These are phyloP conservation scores for Dipodomys merriami DNA, from an alignment of 2,113 vertebrate genomes.

Conservation along the genomic window DNA sequence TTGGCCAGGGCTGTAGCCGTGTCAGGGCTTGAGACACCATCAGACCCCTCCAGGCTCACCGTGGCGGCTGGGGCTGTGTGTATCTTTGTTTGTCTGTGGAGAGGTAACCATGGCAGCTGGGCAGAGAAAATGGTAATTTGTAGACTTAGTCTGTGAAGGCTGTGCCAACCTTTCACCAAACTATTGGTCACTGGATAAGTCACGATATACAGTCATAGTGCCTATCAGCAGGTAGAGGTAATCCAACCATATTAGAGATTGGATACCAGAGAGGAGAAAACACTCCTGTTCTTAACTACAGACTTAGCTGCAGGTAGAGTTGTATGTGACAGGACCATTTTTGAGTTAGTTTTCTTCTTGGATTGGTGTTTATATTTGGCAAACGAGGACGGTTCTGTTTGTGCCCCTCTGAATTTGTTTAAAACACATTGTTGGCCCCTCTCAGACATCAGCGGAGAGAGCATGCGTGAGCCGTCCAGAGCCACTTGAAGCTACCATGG, in stretches of 20 bases:
- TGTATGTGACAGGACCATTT: not conserved
- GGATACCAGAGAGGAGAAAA: fast-evolving
- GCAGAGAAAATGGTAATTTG: not conserved
- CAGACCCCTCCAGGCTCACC: no score
- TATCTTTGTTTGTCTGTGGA: not conserved
- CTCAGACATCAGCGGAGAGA: not conserved
- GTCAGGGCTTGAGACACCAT: fast-evolving
- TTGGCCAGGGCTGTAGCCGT: not conserved
- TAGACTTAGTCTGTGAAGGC: not conserved
- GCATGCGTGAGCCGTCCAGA: not conserved
- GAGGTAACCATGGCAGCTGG: not conserved
- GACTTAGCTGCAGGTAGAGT: not conserved
- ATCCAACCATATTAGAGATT: not conserved
- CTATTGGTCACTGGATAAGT: no score
- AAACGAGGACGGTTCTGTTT: not conserved
- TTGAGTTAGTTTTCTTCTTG: not conserved
- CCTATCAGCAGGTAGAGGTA: not conserved
- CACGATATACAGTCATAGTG: not conserved
- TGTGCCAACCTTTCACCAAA: not conserved
- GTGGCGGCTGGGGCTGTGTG: no score
- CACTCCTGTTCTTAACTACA: not conserved
- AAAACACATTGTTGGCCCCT: not conserved
- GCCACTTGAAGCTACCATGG: not conserved
- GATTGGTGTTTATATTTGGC: not conserved
- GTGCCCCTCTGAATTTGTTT: not conserved